Base-by-base conservation (phyloP, 2,888 invertebrate species). In the Campoplex nolae region DNA sequence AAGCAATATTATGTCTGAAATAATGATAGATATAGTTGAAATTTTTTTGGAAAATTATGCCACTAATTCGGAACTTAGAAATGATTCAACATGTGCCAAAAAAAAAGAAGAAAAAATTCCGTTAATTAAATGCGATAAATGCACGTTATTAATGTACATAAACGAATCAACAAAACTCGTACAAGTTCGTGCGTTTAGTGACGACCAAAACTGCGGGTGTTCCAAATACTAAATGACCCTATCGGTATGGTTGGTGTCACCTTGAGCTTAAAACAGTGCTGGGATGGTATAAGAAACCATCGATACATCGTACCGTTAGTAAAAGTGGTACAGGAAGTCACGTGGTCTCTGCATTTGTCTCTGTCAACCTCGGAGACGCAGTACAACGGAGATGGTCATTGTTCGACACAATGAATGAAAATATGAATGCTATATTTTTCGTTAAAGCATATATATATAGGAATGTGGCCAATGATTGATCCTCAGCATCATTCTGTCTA, bases 261-360 rank as follows among this genome's bases (percentile, higher is more conserved):
- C 48, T 58, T 68, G 70, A 45, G 32, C 58, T 48, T 56, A n/a
- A 75, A 54, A 68, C 42, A 58, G 23, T 45, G 23, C 23, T 23
- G 38, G 35, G 38, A 18, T 58, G 32, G 48, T 32, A n/a, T 32
- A 81, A 81, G 88, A 84, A 90, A 90, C 88, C 89, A 89, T 88
- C 89, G 83, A 86, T 88, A 78, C 77, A 70, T 85, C 89, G 91
- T 90, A 90, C 91, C 91, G 91, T 91, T 91, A 90, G 80, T 86
- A 80, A 45, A 82, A 82, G 82, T 87, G 78, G 89, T 88, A 89
- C 90, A 89, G 91, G 91, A 91, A 90, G 89, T 90, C 88, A 88
- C 84, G 82, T 84, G 74, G 84, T 75, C 68, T 38, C 56, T 67
- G 71, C 68, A 83, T 85, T 77, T 78, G 85, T 68, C 74, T 82